Evolutionary conservation across 1,140 invertebrate species (phyloP), one percentile per base, ranked within the genome.

Genomic region (Aradophagus sp.): DNA sequence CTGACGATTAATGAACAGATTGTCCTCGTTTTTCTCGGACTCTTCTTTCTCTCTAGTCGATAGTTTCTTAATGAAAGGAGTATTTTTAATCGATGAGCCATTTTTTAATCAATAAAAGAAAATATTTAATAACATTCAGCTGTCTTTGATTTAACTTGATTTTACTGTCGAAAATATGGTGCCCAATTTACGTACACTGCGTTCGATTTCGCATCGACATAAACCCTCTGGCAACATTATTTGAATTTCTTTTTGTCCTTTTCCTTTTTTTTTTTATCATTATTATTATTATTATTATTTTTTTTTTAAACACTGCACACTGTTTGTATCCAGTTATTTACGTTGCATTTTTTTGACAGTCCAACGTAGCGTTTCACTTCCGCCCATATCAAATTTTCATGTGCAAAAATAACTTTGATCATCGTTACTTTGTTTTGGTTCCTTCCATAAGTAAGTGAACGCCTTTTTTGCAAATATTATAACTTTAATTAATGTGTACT

Each of bases 41-140:
- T n/a, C n/a, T 35, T 42, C 12, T 48, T 41, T 48, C 15, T 56
- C 42, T 23, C 48, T 65, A 65, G 42, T 56, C 35, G 48, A 65
- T 65, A 56, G 50, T 56, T 67, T 67, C 45, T 50, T 58, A 58
- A 67, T 11, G 31, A 67, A 67, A 58, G 47, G 16, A 59, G 53
- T 67, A 67, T 67, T 67, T 67, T 67, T 67, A 67, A 67, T 67
- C 63, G 63, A 67, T 11, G 52, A 4, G 4, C 44, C 53, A 59
- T 67, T 67, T 67, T 67, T 59, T 67, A 67, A 59, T 67, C 63
- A 67, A 67, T 67, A 67, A 67, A 67, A 67, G 45, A 29, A 59
- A 67, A 67, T 67, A 59, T 67, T 67, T 67, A 59, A 67, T 67
- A 67, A 67, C 38, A 67, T 15, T 2, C 15, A 31, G 16, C 8